Base-by-base conservation (phyloP, 2,888 invertebrate genomes). In the Agonopterix heracliana region DNA sequence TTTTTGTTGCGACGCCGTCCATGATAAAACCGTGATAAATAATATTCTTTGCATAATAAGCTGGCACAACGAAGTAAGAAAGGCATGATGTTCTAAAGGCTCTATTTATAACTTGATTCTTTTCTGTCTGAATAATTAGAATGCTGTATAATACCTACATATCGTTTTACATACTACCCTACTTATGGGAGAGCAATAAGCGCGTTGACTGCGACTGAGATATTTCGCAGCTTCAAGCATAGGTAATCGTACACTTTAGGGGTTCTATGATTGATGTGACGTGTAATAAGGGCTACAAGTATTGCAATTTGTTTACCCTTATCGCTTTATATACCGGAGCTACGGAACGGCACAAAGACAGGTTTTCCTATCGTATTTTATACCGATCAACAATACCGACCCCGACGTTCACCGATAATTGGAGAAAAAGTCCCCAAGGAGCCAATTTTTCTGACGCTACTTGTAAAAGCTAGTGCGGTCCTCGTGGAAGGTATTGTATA, bases 291-390 rank as follows among this genome's bases (percentile, higher is more conserved):
- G 74, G 74, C 71, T 76, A 71, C 81, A 83, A 86, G 85, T 77
- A 81, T 81, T 81, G 83, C 86, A 86, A 88, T 87, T 87, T 88
- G 87, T 86, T 86, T 86, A 81, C 85, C 82, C 83, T 85, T 78
- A 82, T 81, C 79, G 81, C 73, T 74, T 77, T 75, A 76, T 77
- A 80, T 11, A 38, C n/a, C 5, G 38, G 38, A 38, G 73, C 72
- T 70, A 70, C 67, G 62, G 64, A 63, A 62, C 47, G 63, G 65
- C 66, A 74, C 66, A 71, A 73, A 71, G 74, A 71, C 70, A 74
- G 74, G 77, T 73, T 75, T 68, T 71, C 70, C 68, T 77, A 74
- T 74, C 74, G 74, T 79, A 81, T 83, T 80, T 80, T 78, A 80
- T 82, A 76, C 74, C 79, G 78, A 84, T 84, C 81, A 77, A 82